phyloP scores from a whole-genome alignment of 1,140 invertebrate genomes.

The Aricia agestis region DNA sequence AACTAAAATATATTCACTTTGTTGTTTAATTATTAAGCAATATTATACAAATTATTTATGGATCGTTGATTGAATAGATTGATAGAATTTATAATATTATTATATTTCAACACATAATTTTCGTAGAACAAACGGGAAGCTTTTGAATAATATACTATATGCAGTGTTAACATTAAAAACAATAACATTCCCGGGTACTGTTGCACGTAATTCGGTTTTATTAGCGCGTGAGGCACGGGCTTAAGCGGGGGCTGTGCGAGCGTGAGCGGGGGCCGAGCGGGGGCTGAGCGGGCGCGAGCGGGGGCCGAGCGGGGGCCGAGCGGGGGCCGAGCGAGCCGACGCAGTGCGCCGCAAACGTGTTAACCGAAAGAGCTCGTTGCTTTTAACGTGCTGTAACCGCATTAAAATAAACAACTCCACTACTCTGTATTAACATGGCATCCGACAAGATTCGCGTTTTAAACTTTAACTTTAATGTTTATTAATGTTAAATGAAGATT shows the following conservation, averaged over 20 bases:
- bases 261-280: too few species aligned
- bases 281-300: too few species aligned
- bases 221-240: neutral
- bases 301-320: neutral
- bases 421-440: neutral
- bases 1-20: too few species aligned
- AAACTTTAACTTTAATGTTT: conserved; percentile 4
- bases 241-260: neutral
- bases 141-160: neutral
- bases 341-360: conserved; percentile 31
- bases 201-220: conserved; percentile 6
- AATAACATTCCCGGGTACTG: neutral
- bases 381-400: conserved; percentile 20
- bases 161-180: neutral
- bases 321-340: neutral
- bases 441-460: conserved; percentile 1
- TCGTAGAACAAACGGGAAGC: neutral
- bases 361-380: conserved; percentile 30
- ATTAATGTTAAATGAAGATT: conserved; percentile 21
- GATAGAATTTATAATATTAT: neutral
- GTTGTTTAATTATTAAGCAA: too few species aligned
- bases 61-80: neutral
- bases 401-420: conserved; percentile 27
- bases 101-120: neutral
- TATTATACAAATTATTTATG: too few species aligned